Percentiles rank a stretch among this genome's conserved stretches.
phyloP scores from a whole-genome alignment of 2,888 invertebrate genomes.

The Endomychus coccineus region DNA sequence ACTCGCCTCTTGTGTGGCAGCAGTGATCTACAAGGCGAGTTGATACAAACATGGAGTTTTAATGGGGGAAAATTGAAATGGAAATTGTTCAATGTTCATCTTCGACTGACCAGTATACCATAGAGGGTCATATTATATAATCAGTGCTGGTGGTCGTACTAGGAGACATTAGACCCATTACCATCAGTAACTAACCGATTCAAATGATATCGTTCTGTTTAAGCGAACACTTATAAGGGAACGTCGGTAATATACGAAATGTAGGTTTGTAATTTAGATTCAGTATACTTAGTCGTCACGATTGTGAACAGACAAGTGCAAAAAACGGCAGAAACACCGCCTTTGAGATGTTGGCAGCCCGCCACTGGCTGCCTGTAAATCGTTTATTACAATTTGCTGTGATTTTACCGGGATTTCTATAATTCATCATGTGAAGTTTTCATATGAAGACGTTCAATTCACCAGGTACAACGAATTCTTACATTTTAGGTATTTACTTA shows the following conservation, averaged over 20 bases:
- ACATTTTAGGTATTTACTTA: too few species aligned
- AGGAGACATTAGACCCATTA: slow-evolving; percentile 24
- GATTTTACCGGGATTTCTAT: slow-evolving; percentile 20
- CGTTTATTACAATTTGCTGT: slow-evolving; percentile 32
- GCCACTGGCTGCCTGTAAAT: slow-evolving; percentile 33
- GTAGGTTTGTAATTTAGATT: slow-evolving; percentile 32
- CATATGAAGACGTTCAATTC: too few species aligned
- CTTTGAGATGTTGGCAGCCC: slow-evolving; percentile 16
- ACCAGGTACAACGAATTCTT: too few species aligned
- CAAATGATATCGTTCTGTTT: slow-evolving; percentile 29
- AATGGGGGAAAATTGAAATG: too few species aligned
- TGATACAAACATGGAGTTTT: too few species aligned
- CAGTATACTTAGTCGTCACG: slow-evolving; percentile 32
- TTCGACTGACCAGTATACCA: too few species aligned
- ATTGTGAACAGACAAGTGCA: slow-evolving; percentile 22
- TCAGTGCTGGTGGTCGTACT: slow-evolving; percentile 38
- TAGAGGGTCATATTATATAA: slow-evolving; percentile 36
- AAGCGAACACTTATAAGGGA: slow-evolving; percentile 24
- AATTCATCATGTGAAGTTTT: slow-evolving; percentile 1
- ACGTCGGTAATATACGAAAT: slow-evolving; percentile 30
- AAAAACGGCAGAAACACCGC: slow-evolving; percentile 24
- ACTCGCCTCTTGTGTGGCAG: too few species aligned
- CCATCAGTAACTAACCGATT: slow-evolving; percentile 28
- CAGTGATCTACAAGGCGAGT: too few species aligned
- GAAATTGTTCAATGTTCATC: too few species aligned